These are phyloP conservation scores for Callyntrura sp. DNA, from an alignment of 2,888 invertebrate species.

Conservation along the genomic window DNA sequence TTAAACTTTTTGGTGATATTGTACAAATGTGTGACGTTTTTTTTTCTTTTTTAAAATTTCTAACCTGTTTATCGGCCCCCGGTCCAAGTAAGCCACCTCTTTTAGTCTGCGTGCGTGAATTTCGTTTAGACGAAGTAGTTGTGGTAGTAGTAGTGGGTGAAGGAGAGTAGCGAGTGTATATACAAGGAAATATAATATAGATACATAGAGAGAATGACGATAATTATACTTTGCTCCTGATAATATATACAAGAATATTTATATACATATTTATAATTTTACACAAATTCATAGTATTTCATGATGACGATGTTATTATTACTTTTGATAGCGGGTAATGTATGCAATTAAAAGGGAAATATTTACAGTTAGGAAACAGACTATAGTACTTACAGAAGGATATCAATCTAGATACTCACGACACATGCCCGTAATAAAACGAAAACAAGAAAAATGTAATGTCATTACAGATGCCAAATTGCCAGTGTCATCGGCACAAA, in stretches of 20 bases:
- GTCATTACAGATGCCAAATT: constrained; percentile 20
- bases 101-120: constrained; percentile 83
- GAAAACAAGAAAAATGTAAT: constrained; percentile 23
- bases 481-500: not conserved
- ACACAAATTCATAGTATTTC: not conserved
- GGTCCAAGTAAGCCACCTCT: constrained; percentile 84
- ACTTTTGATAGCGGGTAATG: not conserved
- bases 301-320: constrained; percentile 1
- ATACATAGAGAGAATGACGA: constrained; percentile 38
- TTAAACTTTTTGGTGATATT: not conserved
- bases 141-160: constrained; percentile 51
- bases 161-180: constrained; percentile 48
- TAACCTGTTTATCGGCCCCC: constrained; percentile 84
- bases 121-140: constrained; percentile 52
- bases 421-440: constrained; percentile 36
- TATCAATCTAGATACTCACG: constrained; percentile 4
- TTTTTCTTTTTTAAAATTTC: constrained; percentile 65
- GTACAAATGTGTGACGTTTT: constrained; percentile 24
- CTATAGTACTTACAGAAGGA: not conserved
- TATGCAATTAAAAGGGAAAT: not conserved
- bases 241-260: constrained; percentile 32
- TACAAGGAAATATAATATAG: constrained; percentile 51
- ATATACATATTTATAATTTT: constrained; percentile 27
- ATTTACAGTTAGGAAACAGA: not conserved
- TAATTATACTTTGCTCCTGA: not conserved